Percentiles rank a stretch among this genome's conserved stretches.
These are phyloP conservation scores for Anagrus nilaparvatae DNA, from an alignment of 1,140 invertebrate species.

Conservation along the genomic window DNA sequence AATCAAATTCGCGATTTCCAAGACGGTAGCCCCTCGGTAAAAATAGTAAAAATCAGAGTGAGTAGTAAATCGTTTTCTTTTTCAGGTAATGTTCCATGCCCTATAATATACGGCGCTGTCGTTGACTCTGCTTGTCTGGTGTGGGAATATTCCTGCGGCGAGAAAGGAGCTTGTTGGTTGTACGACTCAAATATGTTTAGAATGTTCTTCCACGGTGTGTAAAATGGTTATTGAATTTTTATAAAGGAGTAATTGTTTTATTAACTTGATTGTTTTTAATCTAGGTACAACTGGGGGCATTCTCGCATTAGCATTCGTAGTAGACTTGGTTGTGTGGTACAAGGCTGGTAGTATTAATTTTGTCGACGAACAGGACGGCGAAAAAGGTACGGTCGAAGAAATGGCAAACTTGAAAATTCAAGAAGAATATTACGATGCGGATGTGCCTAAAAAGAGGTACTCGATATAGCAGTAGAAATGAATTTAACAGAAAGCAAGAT, in stretches of 20 bases:
- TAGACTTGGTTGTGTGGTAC: slow-evolving; percentile 74
- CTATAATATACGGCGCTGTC: slow-evolving; percentile 83
- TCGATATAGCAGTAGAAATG: too few species aligned
- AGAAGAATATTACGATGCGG: too few species aligned
- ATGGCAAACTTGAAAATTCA: slow-evolving; percentile 38
- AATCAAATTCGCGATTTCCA: neutral
- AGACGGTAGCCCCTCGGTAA: too few species aligned
- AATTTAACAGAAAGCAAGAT: too few species aligned
- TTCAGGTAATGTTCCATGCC: slow-evolving; percentile 78
- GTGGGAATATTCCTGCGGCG: slow-evolving; percentile 73
- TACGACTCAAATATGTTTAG: slow-evolving; percentile 78
- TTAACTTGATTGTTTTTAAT: slow-evolving; percentile 8
- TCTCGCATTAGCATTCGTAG: slow-evolving; percentile 70
- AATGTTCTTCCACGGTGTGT: slow-evolving; percentile 73
- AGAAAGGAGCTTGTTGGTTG: slow-evolving; percentile 63
- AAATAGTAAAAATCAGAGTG: neutral
- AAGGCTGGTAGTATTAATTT: slow-evolving; percentile 69
- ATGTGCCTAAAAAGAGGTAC: too few species aligned
- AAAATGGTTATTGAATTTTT: neutral
- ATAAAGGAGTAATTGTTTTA: neutral
- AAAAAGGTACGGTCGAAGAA: slow-evolving; percentile 33
- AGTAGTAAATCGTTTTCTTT: slow-evolving; percentile 16
- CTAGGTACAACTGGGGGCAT: slow-evolving; percentile 69
- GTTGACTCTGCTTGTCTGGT: slow-evolving; percentile 85
- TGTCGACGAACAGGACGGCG: slow-evolving; percentile 45